Percentiles rank a stretch among this genome's conserved stretches.
Evolutionary conservation across 2,113 vertebrate species (phyloP).

Genomic region (Nesospiza acunhae): DNA sequence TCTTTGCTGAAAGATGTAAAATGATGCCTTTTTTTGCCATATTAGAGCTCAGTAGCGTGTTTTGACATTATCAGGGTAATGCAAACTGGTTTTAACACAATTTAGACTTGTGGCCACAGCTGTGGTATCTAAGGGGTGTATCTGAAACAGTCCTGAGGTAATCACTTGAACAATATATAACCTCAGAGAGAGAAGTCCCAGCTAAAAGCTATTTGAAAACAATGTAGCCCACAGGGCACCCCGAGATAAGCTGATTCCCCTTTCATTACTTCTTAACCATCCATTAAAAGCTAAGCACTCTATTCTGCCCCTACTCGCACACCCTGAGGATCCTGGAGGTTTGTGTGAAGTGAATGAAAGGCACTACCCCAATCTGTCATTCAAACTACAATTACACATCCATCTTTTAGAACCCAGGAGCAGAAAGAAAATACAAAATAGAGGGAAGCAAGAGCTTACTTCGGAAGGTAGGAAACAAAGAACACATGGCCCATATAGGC

Average conservation of each 20-base stretch:
- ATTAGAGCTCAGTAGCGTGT: neutral
- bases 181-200: slow-evolving; percentile 9
- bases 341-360: neutral
- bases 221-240: slow-evolving; percentile 58
- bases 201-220: slow-evolving; percentile 61
- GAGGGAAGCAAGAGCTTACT: neutral
- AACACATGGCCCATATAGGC: neutral
- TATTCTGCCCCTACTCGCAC: neutral
- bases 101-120: neutral
- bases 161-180: slow-evolving; percentile 22
- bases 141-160: slow-evolving; percentile 9
- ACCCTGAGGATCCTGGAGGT: slow-evolving; percentile 18
- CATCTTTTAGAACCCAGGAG: neutral
- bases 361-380: slow-evolving; percentile 15
- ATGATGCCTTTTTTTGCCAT: neutral
- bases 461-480: neutral
- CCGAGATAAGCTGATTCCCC: slow-evolving; percentile 57
- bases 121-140: neutral
- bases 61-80: neutral
- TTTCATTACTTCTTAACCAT: slow-evolving; percentile 66
- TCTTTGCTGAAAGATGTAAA: neutral
- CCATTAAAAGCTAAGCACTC: slow-evolving; percentile 63
- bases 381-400: slow-evolving; percentile 35
- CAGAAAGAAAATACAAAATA: neutral
- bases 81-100: neutral